Base-by-base conservation (phyloP, 2,888 invertebrate species). In the Ichneumoninae sp. region DNA sequence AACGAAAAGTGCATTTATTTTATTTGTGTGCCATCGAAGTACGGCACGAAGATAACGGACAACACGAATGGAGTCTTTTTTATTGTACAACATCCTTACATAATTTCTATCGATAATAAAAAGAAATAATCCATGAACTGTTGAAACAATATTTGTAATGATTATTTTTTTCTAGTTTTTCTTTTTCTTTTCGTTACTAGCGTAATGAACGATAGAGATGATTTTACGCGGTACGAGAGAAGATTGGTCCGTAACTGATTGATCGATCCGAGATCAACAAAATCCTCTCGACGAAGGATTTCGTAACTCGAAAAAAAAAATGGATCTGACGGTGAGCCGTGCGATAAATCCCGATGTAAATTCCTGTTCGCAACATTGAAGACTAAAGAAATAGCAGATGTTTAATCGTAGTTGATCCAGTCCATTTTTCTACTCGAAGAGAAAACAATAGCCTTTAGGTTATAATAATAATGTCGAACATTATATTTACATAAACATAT, bases 61-160 rank as follows among this genome's bases (percentile, higher is more conserved):
- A 72, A 72, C 71, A 79, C 13, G 69, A 81, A 60, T 66, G 66
- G 50, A 47, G 26, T 80, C 44, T 74, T 84, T 70, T 79, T 82
- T 80, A 82, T 72, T 84, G 86, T 82, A 77, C 78, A 86, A 84
- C 82, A 86, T 84, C 82, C 84, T 78, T 82, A 82, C 75, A 80
- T 80, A 54, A 75, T 82, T 84, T 80, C 74, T 75, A 82, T 47
- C 54, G 69, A 84, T 76, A 84, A 84, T 80, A 84, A 86, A 82
- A 80, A 62, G 36, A 47, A 54, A 80, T 16, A 76, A 80, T 74
- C 44, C 22, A 84, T 80, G 33, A 57, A 80, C 30, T 47, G 80
- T 82, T 47, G 70, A 68, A 80, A 62, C 52, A 68, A 65, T 57
- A 78, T 84, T 65, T 22, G 26, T 50, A 60, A 80, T 52, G 33